Conservation (phyloP, 2,888 invertebrate species). For the Drosophila tripunctata region DNA sequence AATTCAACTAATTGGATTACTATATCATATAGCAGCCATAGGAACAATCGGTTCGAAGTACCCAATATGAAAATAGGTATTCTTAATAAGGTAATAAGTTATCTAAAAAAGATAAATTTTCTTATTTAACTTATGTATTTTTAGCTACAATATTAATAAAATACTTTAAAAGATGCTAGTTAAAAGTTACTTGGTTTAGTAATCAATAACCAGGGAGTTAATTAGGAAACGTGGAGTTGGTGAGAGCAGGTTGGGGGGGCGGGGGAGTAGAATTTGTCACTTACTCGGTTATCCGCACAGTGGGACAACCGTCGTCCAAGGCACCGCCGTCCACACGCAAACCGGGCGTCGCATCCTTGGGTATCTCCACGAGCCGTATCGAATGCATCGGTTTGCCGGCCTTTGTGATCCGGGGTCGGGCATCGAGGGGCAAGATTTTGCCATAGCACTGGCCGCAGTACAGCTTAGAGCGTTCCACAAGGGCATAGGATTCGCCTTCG, state of each 20-base stretch:
- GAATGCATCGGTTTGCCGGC: conserved; percentile 89
- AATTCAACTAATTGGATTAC: no score
- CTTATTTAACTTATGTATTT: no score
- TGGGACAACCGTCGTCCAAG: conserved; percentile 84
- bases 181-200: background rate
- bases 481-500: conserved; percentile 95
- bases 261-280: conserved; percentile 28
- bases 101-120: no score
- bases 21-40: no score
- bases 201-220: background rate
- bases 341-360: conserved; percentile 86
- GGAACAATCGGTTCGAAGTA: no score
- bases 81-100: no score
- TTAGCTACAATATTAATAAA: background rate
- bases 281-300: conserved; percentile 90
- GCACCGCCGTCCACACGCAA: conserved; percentile 85
- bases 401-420: conserved; percentile 53
- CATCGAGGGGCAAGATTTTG: conserved; percentile 58
- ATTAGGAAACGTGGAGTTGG: background rate
- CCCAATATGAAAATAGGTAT: no score
- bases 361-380: conserved; percentile 93
- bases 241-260: no score
- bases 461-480: conserved; percentile 94
- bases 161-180: background rate
- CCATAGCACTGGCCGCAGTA: conserved; percentile 93